Percentiles rank a stretch among this genome's conserved stretches.
These are phyloP conservation scores for Gouania willdenowi DNA, from an alignment of 2,797 vertebrate species.

Conservation along the genomic window DNA sequence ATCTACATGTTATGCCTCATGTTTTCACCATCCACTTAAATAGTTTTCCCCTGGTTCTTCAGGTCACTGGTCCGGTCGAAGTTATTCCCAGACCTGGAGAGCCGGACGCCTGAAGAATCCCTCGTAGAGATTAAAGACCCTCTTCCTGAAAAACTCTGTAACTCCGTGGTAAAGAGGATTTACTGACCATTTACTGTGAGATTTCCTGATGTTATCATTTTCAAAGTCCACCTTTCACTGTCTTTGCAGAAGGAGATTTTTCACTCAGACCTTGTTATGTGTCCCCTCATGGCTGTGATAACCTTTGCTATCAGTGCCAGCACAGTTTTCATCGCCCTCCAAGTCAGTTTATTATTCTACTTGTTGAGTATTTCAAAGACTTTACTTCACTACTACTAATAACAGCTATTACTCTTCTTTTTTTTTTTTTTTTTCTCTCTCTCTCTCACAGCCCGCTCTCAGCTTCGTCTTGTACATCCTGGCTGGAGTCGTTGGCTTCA, in stretches of 20 bases:
- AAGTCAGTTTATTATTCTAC: no score
- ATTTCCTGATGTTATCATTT: not conserved
- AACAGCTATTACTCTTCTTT: no score
- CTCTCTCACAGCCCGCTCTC: slow-evolving; percentile 81
- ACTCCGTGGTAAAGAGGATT: slow-evolving; percentile 83
- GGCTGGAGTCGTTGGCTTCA: slow-evolving; percentile 84
- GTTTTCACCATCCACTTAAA: not conserved
- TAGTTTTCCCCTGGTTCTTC: not conserved
- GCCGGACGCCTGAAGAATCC: slow-evolving; percentile 80
- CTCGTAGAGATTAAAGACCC: slow-evolving; percentile 86
- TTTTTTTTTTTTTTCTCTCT: not conserved
- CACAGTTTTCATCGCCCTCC: slow-evolving; percentile 90
- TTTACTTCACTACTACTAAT: no score
- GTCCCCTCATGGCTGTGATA: slow-evolving; percentile 85
- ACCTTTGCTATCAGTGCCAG: slow-evolving; percentile 91
- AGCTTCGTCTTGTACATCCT: slow-evolving; percentile 86
- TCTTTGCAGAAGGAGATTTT: slow-evolving; percentile 82
- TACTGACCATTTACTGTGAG: no score
- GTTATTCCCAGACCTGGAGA: slow-evolving; percentile 85
- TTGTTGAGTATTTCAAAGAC: no score
- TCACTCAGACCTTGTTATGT: slow-evolving; percentile 89
- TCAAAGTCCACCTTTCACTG: not conserved
- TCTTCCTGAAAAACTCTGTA: slow-evolving; percentile 84
- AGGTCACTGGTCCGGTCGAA: slow-evolving; percentile 87
- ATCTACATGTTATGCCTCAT: slow-evolving; percentile 8